Base-by-base conservation (phyloP, 2,113 vertebrate species). In the Percopsis transmontana region DNA sequence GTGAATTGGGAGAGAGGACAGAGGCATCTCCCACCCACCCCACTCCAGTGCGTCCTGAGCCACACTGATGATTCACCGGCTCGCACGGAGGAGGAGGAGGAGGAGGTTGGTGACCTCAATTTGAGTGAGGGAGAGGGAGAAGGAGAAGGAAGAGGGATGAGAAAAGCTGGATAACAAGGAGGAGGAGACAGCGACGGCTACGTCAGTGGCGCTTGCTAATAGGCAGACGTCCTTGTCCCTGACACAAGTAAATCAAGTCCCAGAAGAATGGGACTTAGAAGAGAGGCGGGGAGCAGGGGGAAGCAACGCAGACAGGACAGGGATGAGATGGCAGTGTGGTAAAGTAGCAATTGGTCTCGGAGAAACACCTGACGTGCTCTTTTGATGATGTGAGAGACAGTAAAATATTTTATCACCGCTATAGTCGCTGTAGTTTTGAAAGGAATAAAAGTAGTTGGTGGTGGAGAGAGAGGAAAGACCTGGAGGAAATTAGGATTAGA, bases 161-260 rank as follows among this genome's bases (percentile, higher is more conserved):
- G 74, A 70, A 79, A 52, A 87, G 87, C 68, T 62, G 84, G 83
- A 80, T 78, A 83, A 86, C 74, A 75, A 86, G 79, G 64, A 79
- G 81, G 81, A 78, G 81, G 74, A 79, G 82, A 79, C 42, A 65
- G 61, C 5, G 47, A 62, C 81, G 56, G 79, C 84, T 88, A 88
- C 90, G 86, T 91, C 90, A 91, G 89, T 67, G 65, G 57, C 80
- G 83, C 81, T 88, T 64, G 70, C 87, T 89, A 91, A 87, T 87
- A 80, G 89, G 85, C 87, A 85, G 79, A 88, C 86, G 91, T 93
- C 90, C 92, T 93, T 92, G 90, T 93, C 88, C 83, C 68, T 90
- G 88, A 90, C 87, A 88, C 79, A 81, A 91, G 85, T 92, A 90
- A 92, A 91, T 92, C 90, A 92, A 81, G 82, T 77, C 81, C 79